Evolutionary conservation across 1,140 invertebrate species (phyloP), one percentile per base, ranked within the genome.

Genomic region (Hycleus phaleratus): DNA sequence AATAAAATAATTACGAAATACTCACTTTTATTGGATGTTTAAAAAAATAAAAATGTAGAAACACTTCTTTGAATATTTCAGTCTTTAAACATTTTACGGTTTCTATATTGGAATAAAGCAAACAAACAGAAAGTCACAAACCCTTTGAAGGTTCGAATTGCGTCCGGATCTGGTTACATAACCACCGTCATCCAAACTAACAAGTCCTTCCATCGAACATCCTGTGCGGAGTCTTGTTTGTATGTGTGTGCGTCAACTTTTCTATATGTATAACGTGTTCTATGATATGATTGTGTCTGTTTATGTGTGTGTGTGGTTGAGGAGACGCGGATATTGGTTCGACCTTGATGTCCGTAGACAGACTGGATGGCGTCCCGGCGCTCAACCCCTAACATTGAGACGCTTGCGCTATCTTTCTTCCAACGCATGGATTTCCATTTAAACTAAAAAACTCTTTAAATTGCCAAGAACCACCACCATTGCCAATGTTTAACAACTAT

Each of bases 271-370:
- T 24, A 12, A 12, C 7, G 12, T 47, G 10, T 26, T 47, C 46
- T 12, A 26, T 12, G 7, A 12, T 26, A 12, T 24, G 26, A 32
- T 38, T 10, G 11, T 38, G 12, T 7, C 18, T 26, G 25, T 32
- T 32, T 4, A 7, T 32, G 32, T 32, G 32, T 32, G 7, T 7
- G 32, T 32, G 32, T 32, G 46, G 39, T n/a, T 43, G 49, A 32
- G 4, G 49, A 46, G 44, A 32, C 49, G 45, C 44, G 44, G 32
- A 32, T 8, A 39, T 46, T 45, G 39, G 39, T 46, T 44, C 63
- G 63, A 67, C 65, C 65, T 67, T 67, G 65, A 47, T 57, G 65
- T 60, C 59, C 65, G 58, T 45, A 63, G 65, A 67, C 65, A 67
- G 65, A 67, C 65, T 67, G 63, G 59, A 59, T 48, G 65, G 62